Percentiles rank a stretch among this genome's conserved stretches.
phyloP scores from a whole-genome alignment of 2,888 invertebrate species.

The Lamellibrachia satsuma region DNA sequence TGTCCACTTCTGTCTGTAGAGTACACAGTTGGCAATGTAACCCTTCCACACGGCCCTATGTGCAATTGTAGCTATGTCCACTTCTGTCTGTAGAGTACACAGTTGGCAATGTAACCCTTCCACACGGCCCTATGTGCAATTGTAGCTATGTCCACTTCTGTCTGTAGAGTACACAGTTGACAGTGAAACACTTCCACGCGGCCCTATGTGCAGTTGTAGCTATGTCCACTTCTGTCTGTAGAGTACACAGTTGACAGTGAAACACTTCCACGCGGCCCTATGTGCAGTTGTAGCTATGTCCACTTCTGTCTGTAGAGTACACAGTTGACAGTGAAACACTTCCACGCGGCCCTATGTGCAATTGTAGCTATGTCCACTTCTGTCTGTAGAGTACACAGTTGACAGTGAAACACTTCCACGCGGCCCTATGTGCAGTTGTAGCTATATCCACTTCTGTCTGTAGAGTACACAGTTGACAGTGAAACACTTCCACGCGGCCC shows the following conservation, averaged over 20 bases:
- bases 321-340: not conserved
- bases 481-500: not conserved
- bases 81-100: not conserved
- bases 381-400: not conserved
- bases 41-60: slow-evolving; percentile 20
- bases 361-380: slow-evolving; percentile 17
- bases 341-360: slow-evolving; percentile 17
- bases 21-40: not conserved
- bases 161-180: no score
- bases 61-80: slow-evolving; percentile 3
- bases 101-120: not conserved
- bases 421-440: slow-evolving; percentile 9
- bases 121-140: slow-evolving; percentile 18
- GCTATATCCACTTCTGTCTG: not conserved
- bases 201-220: no score
- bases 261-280: slow-evolving; percentile 60
- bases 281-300: slow-evolving; percentile 50
- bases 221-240: not conserved
- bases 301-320: not conserved
- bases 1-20: not conserved
- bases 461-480: not conserved
- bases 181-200: no score
- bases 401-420: not conserved
- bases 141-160: not conserved
- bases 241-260: not conserved